These are phyloP conservation scores for Sander lucioperca DNA, from an alignment of 2,113 vertebrate species.

Conservation along the genomic window DNA sequence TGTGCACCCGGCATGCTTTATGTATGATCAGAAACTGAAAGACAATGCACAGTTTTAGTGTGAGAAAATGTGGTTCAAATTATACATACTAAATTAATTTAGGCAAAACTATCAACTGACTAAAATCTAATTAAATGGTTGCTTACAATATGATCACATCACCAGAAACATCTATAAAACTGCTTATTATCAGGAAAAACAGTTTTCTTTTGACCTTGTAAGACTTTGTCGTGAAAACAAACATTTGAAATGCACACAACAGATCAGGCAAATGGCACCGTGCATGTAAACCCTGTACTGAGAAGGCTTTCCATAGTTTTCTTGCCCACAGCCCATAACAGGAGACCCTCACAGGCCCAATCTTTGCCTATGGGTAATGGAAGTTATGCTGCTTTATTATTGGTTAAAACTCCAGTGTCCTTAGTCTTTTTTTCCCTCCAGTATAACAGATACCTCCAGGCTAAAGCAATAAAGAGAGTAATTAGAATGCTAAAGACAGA, in stretches of 20 bases:
- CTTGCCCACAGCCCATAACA: constrained; percentile 73
- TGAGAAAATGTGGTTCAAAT: not conserved
- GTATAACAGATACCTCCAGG: constrained; percentile 91
- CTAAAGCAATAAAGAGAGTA: constrained; percentile 99
- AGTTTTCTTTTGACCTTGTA: not conserved
- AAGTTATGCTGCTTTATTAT: constrained; percentile 88
- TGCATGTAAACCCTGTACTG: constrained; percentile 37
- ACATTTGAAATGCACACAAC: constrained; percentile 40
- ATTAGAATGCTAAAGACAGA: constrained; percentile 99
- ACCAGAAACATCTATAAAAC: constrained; percentile 17
- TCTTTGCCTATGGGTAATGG: constrained; percentile 79
- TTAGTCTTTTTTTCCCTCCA: constrained; percentile 83
- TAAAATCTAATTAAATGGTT: not conserved
- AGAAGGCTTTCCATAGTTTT: constrained; percentile 47
- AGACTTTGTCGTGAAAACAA: constrained; percentile 28
- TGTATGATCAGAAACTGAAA: constrained; percentile 4
- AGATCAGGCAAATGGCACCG: constrained; percentile 32
- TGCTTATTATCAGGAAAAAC: constrained; percentile 7
- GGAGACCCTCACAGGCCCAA: constrained; percentile 68
- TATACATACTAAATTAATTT: not conserved
- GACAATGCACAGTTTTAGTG: not conserved
- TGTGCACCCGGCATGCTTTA: not conserved
- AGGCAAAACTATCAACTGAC: not conserved
- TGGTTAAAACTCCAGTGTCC: constrained; percentile 89
- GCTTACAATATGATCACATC: constrained; percentile 14